Percentiles rank a stretch among this genome's conserved stretches.
Conservation (phyloP, 92 coral and sea anemone genomes). For the Montipora capitata region DNA sequence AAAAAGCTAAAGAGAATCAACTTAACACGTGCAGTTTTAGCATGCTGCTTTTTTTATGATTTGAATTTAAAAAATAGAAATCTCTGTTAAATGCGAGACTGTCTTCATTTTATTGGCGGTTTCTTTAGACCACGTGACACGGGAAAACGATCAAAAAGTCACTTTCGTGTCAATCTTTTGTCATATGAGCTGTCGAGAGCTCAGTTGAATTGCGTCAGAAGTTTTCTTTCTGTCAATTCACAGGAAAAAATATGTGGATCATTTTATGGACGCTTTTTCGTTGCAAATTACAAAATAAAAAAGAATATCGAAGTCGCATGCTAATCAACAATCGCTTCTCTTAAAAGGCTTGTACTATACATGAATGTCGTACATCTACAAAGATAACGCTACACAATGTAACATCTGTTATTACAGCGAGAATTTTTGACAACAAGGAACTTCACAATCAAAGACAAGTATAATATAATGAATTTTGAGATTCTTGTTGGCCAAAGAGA, state of each 20-base stretch:
- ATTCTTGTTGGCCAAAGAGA: background rate
- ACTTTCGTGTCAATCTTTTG: constrained; percentile 4
- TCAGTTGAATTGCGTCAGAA: background rate
- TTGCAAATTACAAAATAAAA: constrained; percentile 17
- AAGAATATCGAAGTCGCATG: background rate
- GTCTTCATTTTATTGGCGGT: background rate
- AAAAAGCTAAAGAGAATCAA: constrained; percentile 13
- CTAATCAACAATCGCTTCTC: constrained; percentile 1
- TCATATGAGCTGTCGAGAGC: background rate
- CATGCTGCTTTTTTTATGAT: constrained; percentile 7
- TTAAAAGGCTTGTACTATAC: background rate
- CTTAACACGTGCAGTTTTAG: constrained; percentile 37
- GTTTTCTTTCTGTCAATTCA: background rate
- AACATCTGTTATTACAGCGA: constrained; percentile 15
- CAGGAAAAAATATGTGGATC: background rate
- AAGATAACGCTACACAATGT: background rate
- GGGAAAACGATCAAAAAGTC: background rate
- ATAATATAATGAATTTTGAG: background rate
- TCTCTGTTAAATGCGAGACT: background rate
- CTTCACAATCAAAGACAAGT: background rate
- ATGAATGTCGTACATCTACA: background rate
- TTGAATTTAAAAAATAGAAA: constrained; percentile 8
- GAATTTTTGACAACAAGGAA: background rate
- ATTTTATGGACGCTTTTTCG: constrained; percentile 1
- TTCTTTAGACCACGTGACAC: background rate